Evolutionary conservation across 2,888 invertebrate species (phyloP).

Genomic region (Hirtodrosophila cameraria): DNA sequence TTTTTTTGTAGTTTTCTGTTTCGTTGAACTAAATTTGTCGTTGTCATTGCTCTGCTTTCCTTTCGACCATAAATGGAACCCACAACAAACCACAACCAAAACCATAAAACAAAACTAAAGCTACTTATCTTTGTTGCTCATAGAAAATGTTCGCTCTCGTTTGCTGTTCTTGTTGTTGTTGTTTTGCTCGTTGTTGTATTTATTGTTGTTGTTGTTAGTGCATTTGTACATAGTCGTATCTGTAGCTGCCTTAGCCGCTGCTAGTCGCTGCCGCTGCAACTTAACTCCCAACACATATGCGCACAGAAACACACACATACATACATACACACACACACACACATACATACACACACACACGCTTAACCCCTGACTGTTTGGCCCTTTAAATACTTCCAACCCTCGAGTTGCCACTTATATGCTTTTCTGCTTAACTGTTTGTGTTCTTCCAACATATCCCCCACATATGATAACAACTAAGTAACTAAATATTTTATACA

Average conservation of each 20-base stretch:
- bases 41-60: conserved; percentile 24
- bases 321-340: not conserved
- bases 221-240: conserved; percentile 26
- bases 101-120: conserved; percentile 9
- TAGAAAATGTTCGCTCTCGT: conserved; percentile 28
- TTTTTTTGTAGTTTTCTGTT: conserved; percentile 21
- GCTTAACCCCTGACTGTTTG: conserved; percentile 14
- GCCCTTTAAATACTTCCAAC: conserved; percentile 6
- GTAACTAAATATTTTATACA: conserved; percentile 7
- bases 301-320: conserved; percentile 1
- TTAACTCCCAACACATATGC: conserved; percentile 21
- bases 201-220: conserved; percentile 44
- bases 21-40: conserved; percentile 14
- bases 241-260: conserved; percentile 27
- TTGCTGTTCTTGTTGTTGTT: conserved; percentile 25
- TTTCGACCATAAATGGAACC: conserved; percentile 15
- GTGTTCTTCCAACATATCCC: conserved; percentile 10
- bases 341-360: conserved; percentile 1
- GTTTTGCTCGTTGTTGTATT: conserved; percentile 21
- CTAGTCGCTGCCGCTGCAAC: conserved; percentile 28
- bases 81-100: conserved; percentile 10
- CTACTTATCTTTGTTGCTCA: conserved; percentile 24
- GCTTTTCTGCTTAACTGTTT: conserved; percentile 40
- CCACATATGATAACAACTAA: not conserved
- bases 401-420: conserved; percentile 17